Conservation (phyloP, 2,113 vertebrate species). For the Spheniscus mendiculus region DNA sequence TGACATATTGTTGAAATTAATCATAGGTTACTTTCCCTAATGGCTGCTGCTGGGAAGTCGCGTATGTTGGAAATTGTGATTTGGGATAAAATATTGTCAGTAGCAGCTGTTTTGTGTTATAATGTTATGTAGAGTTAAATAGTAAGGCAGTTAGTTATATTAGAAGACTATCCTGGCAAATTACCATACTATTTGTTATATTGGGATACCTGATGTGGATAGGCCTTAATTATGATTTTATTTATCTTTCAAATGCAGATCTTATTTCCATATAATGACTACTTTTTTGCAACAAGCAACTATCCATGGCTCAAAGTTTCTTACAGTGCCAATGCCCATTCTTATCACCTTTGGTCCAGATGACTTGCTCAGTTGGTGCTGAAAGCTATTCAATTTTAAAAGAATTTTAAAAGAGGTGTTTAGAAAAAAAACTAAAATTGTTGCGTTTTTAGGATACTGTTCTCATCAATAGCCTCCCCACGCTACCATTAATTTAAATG, state of each 20-base stretch:
- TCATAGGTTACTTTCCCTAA: not conserved
- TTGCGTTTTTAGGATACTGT: not conserved
- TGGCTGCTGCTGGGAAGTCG: not conserved
- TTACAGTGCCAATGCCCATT: not conserved
- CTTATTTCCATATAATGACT: not conserved
- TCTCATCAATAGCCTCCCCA: not conserved
- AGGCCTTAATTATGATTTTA: not conserved
- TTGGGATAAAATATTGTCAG: not conserved
- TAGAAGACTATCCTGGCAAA: not conserved
- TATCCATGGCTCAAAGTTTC: not conserved
- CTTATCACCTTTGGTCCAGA: not conserved
- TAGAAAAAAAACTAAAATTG: not conserved
- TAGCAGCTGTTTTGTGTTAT: not conserved
- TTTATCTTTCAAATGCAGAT: not conserved
- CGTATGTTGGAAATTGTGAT: not conserved
- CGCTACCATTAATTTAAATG: not conserved
- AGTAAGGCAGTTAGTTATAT: not conserved
- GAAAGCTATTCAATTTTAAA: not conserved
- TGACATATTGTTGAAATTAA: constrained; percentile 7
- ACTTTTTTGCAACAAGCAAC: not conserved
- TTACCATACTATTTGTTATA: not conserved
- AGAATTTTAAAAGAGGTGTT: not conserved
- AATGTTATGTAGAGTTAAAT: not conserved
- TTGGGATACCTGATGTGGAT: not conserved
- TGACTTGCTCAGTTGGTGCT: not conserved